phyloP scores from a whole-genome alignment of 2,888 invertebrate species.

The Rotaria macrura region DNA sequence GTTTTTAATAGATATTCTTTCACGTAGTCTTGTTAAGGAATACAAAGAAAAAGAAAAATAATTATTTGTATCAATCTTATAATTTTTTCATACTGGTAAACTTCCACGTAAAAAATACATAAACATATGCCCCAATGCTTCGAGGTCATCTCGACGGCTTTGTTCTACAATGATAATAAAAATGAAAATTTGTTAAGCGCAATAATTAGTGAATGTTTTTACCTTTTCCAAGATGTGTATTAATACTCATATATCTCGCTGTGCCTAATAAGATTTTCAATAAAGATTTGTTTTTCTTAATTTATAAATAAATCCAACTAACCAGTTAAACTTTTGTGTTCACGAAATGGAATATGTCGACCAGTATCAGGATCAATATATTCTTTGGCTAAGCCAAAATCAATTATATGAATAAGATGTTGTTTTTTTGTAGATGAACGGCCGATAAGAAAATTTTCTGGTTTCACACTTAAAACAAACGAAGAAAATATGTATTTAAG shows the following conservation, averaged over 20 bases:
- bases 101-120: slow-evolving; percentile 99
- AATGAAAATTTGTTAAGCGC: background rate
- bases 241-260: slow-evolving; percentile 99
- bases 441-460: slow-evolving; percentile 98
- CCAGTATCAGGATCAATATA: slow-evolving; percentile 92
- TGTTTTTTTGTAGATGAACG: slow-evolving; percentile 90
- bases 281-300: too few relatives aligned
- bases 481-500: too few relatives aligned
- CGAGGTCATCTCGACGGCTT: slow-evolving; percentile 95
- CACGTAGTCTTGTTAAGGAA: background rate
- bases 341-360: slow-evolving; percentile 98
- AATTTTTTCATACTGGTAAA: slow-evolving; percentile 59
- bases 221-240: slow-evolving; percentile 98
- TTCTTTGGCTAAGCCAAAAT: slow-evolving; percentile 99
- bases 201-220: slow-evolving; percentile 40
- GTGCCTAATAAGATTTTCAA: slow-evolving; percentile 56
- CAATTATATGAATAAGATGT: slow-evolving; percentile 98
- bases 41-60: background rate
- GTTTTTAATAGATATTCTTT: background rate
- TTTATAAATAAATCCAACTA: background rate
- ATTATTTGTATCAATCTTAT: too few relatives aligned
- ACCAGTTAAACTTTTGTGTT: slow-evolving; percentile 96
- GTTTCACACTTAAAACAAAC: slow-evolving; percentile 67
- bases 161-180: slow-evolving; percentile 60
- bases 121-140: slow-evolving; percentile 99